Base-by-base conservation (phyloP, 53 echinoderm and acorn worm genomes). In the Zoroaster sp. region DNA sequence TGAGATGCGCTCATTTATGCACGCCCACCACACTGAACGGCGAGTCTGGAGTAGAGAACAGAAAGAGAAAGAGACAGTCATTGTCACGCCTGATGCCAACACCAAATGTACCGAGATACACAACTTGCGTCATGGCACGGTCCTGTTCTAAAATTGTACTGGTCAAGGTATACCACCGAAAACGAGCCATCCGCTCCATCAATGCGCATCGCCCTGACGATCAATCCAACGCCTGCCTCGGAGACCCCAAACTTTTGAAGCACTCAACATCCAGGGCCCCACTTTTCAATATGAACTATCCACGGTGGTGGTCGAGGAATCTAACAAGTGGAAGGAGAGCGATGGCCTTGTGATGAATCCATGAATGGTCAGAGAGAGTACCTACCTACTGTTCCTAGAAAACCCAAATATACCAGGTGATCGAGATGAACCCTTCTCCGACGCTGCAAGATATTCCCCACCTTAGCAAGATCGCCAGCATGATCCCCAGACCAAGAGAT, bases 311-410 rank as follows among this genome's bases (percentile, higher is more conserved):
- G 13, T 14, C 17, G 78, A 52, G 47, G 0, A 44, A 21, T 33
- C 49, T 47, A 33, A 41, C 52, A 33, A 49, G n/a, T 21, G 46
- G 47, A 33, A 46, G 31, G 47, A 4, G 78, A 25, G 78, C 53
- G 25, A 46, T 1, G 89, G 89, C 37, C 55, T 89, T 15, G 52
- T 80, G 2, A 21, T 89, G 28, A 79, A 44, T 79, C 89, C 18
- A 12, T 80, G 46, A 18, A 40, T 69, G 89, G 89, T 1, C 80
- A 89, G 35, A 73, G 80, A 37, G 89, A 89, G 68, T 18, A 88
- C 33, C 39, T 92, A 42, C 92, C 92, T 20, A 92, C 83, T 1
- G 47, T 88, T 12, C n/a, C 80, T 88, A 15, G 88, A 88, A 44
- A 81, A 81, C 21, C 4, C 30, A 30, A 15, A 88, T 41, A 88